Evolutionary conservation across 2,113 vertebrate genomes (phyloP).

Genomic region (Chloebia gouldiae): DNA sequence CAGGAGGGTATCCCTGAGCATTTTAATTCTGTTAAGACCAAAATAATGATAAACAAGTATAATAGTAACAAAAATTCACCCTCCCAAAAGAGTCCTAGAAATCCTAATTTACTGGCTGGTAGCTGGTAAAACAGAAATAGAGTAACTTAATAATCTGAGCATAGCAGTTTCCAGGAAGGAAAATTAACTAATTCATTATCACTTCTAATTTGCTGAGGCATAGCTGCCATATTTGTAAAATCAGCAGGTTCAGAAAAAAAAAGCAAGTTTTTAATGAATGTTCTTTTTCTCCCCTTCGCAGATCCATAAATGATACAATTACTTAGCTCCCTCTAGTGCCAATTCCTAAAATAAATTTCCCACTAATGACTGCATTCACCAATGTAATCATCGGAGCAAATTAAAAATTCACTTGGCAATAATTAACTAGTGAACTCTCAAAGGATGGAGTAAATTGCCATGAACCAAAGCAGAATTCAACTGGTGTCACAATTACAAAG

Average conservation of each 20-base stretch:
- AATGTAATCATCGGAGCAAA: constrained; percentile 72
- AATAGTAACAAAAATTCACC: constrained; percentile 60
- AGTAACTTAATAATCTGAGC: constrained; percentile 83
- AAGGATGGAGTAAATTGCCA: constrained; percentile 56
- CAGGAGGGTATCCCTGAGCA: constrained; percentile 16
- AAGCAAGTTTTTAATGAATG: constrained; percentile 77
- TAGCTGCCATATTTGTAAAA: constrained; percentile 86
- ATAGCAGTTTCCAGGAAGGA: constrained; percentile 81
- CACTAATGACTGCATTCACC: constrained; percentile 58
- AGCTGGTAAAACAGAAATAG: constrained; percentile 76
- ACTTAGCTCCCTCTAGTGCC: constrained; percentile 96
- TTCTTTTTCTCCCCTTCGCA: constrained; percentile 25
- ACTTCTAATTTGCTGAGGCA: constrained; percentile 85
- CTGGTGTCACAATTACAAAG: constrained; percentile 47
- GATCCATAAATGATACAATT: constrained; percentile 82
- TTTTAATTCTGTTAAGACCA: constrained; percentile 69
- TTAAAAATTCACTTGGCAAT: constrained; percentile 78
- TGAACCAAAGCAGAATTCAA: constrained; percentile 50
- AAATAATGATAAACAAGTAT: constrained; percentile 74
- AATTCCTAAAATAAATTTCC: constrained; percentile 71
- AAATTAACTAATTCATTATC: constrained; percentile 89
- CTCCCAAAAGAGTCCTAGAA: constrained; percentile 78
- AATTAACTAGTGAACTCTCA: constrained; percentile 75
- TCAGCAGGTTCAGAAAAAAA: constrained; percentile 79
- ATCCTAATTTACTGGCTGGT: constrained; percentile 76